Base-by-base conservation (phyloP, 2,113 vertebrate genomes). In the Labeo catla region DNA sequence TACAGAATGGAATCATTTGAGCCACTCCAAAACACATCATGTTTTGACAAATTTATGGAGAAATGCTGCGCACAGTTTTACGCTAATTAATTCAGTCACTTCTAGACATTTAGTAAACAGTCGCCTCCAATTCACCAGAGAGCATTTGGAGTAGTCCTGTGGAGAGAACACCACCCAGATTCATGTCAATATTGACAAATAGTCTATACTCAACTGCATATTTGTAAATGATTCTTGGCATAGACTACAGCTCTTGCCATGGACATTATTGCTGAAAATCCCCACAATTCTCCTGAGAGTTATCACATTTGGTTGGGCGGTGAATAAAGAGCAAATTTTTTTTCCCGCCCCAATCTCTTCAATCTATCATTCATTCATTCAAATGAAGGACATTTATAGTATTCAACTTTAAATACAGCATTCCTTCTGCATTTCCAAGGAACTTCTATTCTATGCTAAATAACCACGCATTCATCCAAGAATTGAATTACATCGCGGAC, bases 101-200 rank as follows among this genome's bases (percentile, higher is more conserved):
- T 76, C 76, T 78, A 88, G 73, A 82, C 72, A 78, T 86, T 76
- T 82, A 85, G 83, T 76, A 85, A 85, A 88, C 59, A 88, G 84
- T 81, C 83, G 61, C 70, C 77, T 49, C 66, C 76, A 87, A 84
- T 80, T 80, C 82, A 84, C 82, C 76, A 84, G 83, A 84, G 87
- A 87, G 80, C 63, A 45, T 76, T 86, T 76, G 73, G 54, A 83
- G 66, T 15, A 72, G 81, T 83, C 68, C 81, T 83, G 57, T 59
- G 74, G 85, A 86, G 54, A 52, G 79, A 86, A 74, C 79, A n/a
- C 77, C 84, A 81, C 84, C 84, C 84, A 74, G n/a, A 63, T 63
- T 81, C 85, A 83, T 54, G 70, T 76, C 80, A 83, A 83, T 83
- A 83, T 83, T 87, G 86, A 87, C 80, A 87, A 87, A 83, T 11